phyloP scores from a whole-genome alignment of 2,113 vertebrate species.

The Dinomys branickii region DNA sequence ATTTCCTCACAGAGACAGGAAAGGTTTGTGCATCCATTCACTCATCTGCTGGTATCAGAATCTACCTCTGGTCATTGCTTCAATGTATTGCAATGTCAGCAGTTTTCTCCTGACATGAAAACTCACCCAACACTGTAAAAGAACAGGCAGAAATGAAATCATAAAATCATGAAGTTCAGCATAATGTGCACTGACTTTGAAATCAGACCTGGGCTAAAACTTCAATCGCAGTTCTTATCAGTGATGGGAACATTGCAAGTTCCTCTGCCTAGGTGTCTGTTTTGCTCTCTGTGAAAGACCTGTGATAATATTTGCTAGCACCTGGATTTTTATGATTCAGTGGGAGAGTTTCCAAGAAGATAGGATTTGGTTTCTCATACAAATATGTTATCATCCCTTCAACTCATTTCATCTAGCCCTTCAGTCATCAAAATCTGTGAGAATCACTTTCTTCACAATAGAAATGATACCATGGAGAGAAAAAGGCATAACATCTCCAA shows the following conservation, averaged over 20 bases:
- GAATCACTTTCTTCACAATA: not conserved
- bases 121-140: not conserved
- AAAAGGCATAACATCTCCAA: not conserved
- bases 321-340: not conserved
- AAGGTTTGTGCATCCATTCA: not conserved
- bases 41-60: not conserved
- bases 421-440: not conserved
- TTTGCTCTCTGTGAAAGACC: not conserved
- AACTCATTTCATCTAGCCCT: not conserved
- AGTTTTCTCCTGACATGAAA: not conserved
- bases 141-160: not conserved
- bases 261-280: not conserved
- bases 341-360: not conserved
- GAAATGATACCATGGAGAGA: not conserved
- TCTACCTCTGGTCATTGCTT: not conserved
- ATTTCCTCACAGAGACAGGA: not conserved
- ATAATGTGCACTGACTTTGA: not conserved
- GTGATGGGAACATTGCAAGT: not conserved
- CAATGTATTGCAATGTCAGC: not conserved
- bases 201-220: not conserved
- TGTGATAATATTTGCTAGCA: not conserved
- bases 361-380: not conserved
- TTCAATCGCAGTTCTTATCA: not conserved
- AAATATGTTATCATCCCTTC: not conserved
- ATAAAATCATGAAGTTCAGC: not conserved